Evolutionary conservation across 2,113 vertebrate genomes (phyloP).

Genomic region (Eubucco bourcierii): DNA sequence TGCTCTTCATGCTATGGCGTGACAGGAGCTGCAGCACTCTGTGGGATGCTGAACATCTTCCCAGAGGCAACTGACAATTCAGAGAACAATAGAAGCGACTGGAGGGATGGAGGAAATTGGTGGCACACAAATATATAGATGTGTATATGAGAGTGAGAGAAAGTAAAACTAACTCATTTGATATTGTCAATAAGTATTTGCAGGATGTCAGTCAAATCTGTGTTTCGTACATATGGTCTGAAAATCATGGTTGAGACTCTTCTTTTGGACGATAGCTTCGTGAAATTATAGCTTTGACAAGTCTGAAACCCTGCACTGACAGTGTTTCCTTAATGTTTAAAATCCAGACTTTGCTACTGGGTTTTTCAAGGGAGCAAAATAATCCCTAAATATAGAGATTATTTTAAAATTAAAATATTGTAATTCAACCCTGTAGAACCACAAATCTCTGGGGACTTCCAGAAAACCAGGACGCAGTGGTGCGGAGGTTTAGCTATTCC

Average conservation of each 20-base stretch:
- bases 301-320: background rate
- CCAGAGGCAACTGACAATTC: background rate
- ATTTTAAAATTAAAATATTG: background rate
- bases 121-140: background rate
- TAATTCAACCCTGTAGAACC: background rate
- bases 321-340: background rate
- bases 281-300: background rate
- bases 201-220: background rate
- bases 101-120: background rate
- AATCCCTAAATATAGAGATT: background rate
- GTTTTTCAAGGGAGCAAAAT: background rate
- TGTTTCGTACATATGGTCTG: background rate
- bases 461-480: background rate
- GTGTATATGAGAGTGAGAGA: background rate
- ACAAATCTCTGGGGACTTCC: background rate
- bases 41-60: background rate
- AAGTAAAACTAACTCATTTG: background rate
- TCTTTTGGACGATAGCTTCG: background rate
- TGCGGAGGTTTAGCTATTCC: background rate
- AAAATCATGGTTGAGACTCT: background rate
- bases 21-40: background rate
- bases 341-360: background rate
- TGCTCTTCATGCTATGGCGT: background rate
- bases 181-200: background rate
- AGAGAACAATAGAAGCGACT: background rate